Conservation (phyloP, 2,888 invertebrate genomes). For the Cryptus viduatorius region DNA sequence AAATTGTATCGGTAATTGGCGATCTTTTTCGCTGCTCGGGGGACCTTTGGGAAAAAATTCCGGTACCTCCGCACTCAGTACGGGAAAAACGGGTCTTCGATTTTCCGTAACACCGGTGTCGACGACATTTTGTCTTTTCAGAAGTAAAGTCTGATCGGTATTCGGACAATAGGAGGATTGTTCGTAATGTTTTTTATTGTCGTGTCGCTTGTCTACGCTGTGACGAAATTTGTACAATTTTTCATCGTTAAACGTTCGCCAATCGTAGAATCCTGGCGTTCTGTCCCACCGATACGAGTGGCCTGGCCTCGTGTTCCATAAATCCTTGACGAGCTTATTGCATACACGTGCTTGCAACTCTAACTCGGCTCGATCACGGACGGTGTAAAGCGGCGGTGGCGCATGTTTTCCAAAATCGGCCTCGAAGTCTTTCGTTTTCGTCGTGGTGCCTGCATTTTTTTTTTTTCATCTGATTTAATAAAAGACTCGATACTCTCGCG, state of each 20-base stretch:
- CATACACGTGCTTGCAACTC: slow-evolving; percentile 77
- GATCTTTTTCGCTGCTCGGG: slow-evolving; percentile 65
- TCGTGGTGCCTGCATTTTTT: slow-evolving; percentile 38
- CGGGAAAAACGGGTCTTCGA: slow-evolving; percentile 65
- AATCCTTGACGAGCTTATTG: slow-evolving; percentile 73
- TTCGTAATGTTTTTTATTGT: slow-evolving; percentile 28
- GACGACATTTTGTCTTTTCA: slow-evolving; percentile 11
- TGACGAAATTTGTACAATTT: slow-evolving; percentile 45
- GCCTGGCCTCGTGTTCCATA: slow-evolving; percentile 73
- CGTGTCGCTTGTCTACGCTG: slow-evolving; percentile 42
- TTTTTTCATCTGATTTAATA: slow-evolving; percentile 15
- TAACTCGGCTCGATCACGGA: slow-evolving; percentile 77
- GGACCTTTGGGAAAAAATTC: slow-evolving; percentile 82
- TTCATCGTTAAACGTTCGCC: slow-evolving; percentile 22
- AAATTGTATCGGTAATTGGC: slow-evolving; percentile 73
- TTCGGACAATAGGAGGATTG: slow-evolving; percentile 22
- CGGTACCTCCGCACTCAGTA: slow-evolving; percentile 79
- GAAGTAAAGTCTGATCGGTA: slow-evolving; percentile 16
- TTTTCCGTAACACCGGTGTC: background rate
- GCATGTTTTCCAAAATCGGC: slow-evolving; percentile 57
- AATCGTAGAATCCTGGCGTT: slow-evolving; percentile 11
- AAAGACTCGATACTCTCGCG: background rate
- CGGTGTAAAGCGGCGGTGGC: slow-evolving; percentile 71
- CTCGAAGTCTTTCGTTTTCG: slow-evolving; percentile 10
- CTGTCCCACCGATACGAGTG: slow-evolving; percentile 25